Percentiles rank a stretch among this genome's conserved stretches.
These are phyloP conservation scores for Argynnis bischoffii DNA, from an alignment of 2,888 invertebrate genomes.

Conservation along the genomic window DNA sequence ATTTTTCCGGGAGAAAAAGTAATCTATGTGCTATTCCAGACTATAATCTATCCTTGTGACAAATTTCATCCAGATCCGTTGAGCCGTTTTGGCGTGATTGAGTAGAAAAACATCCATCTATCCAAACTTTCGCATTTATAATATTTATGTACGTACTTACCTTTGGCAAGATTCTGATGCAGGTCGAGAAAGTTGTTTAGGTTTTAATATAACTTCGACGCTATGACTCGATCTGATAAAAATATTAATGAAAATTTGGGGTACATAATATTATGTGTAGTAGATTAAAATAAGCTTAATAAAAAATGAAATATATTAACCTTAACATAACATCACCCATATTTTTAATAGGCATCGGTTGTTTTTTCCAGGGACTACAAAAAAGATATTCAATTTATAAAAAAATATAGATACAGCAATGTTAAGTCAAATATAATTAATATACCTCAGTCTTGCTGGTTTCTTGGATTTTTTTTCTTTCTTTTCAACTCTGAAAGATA, in stretches of 20 bases:
- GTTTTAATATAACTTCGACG: conserved; percentile 59
- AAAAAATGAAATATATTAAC: conserved; percentile 44
- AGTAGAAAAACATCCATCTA: too few relatives aligned
- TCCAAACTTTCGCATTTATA: too few relatives aligned
- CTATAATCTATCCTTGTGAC: too few relatives aligned
- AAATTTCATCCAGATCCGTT: too few relatives aligned
- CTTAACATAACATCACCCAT: conserved; percentile 44
- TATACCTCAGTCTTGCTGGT: not conserved
- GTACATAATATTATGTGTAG: not conserved
- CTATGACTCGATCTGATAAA: conserved; percentile 50
- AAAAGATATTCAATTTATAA: conserved; percentile 20
- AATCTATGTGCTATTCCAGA: too few relatives aligned
- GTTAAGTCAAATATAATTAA: not conserved
- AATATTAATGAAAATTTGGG: not conserved
- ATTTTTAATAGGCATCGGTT: conserved; percentile 45
- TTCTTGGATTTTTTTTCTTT: not conserved
- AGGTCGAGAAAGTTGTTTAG: conserved; percentile 54
- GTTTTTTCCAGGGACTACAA: conserved; percentile 58
- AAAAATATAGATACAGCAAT: not conserved
- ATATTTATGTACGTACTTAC: conserved; percentile 41
- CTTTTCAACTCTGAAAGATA: not conserved
- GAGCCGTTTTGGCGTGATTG: too few relatives aligned
- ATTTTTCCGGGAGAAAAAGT: too few relatives aligned
- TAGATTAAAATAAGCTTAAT: not conserved
- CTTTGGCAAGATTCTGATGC: conserved; percentile 55